Evolutionary conservation across 2,888 invertebrate species (phyloP), one percentile per base, ranked within the genome.

Genomic region (Protodeltote pygarga): DNA sequence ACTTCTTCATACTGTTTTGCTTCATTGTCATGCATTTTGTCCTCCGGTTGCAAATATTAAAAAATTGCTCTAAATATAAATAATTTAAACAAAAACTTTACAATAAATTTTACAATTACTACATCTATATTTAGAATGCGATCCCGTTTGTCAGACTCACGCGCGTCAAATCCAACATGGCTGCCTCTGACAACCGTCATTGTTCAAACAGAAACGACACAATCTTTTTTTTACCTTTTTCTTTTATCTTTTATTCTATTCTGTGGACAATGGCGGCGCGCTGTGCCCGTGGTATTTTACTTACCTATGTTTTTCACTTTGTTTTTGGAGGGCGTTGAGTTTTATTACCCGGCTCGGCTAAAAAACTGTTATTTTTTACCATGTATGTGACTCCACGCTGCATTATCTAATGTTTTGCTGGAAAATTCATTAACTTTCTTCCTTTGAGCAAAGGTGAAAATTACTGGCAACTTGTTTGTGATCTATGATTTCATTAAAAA

Each of bases 191-290:
- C 91, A 87, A 82, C 83, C 77, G 71, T 81, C 80, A 84, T 91
- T 92, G 90, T 90, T 88, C 89, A 87, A 87, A 89, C 89, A 89
- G 85, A 87, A 87, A 87, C 88, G 86, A 89, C 85, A 88, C 87
- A 87, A 85, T 84, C 77, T 83, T 89, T 87, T 87, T 87, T 86
- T 81, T 79, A 80, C 80, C 60, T 72, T 72, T 77, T 74, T 75
- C 79, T 83, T 83, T 84, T 78, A 77, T 81, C 81, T 86, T 85
- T 84, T 81, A 79, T 86, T 81, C 82, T 77, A 73, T 79, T 71
- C 73, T 64, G 64, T 58, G 65, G 76, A 89, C 89, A 90, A 91
- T 89, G 89, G 89, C 87, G 75, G 84, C 80, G 77, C 79, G 80
- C 81, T 79, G 83, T 74, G 85, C 78, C 77, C 74, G 79, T 77